Evolutionary conservation across 2,888 invertebrate species (phyloP).

Genomic region (Omphaloscelis lunosa): DNA sequence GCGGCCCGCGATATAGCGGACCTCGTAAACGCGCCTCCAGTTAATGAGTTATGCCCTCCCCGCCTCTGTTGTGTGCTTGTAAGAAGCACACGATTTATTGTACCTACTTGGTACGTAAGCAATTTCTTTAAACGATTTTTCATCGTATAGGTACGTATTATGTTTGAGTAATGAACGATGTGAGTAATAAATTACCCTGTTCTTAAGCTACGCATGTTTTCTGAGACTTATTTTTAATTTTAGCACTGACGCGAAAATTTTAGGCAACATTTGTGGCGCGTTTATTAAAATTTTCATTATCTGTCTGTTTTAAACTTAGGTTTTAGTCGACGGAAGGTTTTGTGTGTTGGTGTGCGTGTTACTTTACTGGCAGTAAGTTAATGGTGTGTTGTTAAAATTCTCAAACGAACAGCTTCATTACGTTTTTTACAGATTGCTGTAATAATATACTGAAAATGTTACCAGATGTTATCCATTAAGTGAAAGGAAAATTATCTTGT

Average conservation of each 20-base stretch:
- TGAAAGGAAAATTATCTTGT: slow-evolving; percentile 32
- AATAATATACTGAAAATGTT: slow-evolving; percentile 23
- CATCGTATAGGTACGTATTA: slow-evolving; percentile 65
- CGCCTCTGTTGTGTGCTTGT: slow-evolving; percentile 70
- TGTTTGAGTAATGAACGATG: slow-evolving; percentile 69
- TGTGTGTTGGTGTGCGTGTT: slow-evolving; percentile 5
- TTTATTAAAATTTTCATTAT: slow-evolving; percentile 59
- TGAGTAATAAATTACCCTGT: slow-evolving; percentile 68
- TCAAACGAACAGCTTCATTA: slow-evolving; percentile 5
- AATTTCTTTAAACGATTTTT: slow-evolving; percentile 78
- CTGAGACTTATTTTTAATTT: slow-evolving; percentile 62
- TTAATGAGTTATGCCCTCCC: slow-evolving; percentile 73
- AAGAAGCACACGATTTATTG: slow-evolving; percentile 75
- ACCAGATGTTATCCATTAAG: slow-evolving; percentile 6
- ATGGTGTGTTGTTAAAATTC: slow-evolving; percentile 1
- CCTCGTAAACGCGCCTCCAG: slow-evolving; percentile 77
- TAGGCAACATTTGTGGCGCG: slow-evolving; percentile 43
- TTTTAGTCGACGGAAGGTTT: slow-evolving; percentile 24
- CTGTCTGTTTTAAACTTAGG: slow-evolving; percentile 46
- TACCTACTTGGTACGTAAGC: slow-evolving; percentile 70
- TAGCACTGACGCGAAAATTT: slow-evolving; percentile 58
- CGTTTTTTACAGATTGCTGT: not conserved
- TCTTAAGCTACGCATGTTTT: slow-evolving; percentile 61
- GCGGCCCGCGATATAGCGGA: slow-evolving; percentile 74
- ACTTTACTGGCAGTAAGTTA: slow-evolving; percentile 13